A percentile compares a stretch with the other conserved stretches of the same genome.
These are phyloP conservation scores for Thryonomys swinderianus DNA, from an alignment of 2,113 vertebrate species.

Conservation along the genomic window DNA sequence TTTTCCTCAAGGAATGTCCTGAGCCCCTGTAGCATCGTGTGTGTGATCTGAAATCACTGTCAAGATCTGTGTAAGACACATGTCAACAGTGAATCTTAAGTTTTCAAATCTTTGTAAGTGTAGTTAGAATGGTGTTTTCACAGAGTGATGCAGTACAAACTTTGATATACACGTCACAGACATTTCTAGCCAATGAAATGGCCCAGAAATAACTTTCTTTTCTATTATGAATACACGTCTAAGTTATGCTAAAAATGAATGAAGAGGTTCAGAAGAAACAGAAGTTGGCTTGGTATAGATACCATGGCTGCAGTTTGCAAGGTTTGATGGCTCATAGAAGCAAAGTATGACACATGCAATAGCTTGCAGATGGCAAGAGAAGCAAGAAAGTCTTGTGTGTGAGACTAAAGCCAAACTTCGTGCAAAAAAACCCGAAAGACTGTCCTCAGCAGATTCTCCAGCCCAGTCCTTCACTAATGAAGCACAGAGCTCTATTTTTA, in stretches of 20 bases:
- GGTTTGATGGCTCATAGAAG: accelerated
- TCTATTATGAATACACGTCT: background rate
- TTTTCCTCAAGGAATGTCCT: background rate
- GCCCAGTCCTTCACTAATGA: background rate
- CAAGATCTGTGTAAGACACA: background rate
- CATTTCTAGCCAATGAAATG: background rate
- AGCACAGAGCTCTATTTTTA: background rate
- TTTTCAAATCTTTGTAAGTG: background rate
- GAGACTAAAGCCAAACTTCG: accelerated
- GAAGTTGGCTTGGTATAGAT: background rate
- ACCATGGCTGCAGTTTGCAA: background rate
- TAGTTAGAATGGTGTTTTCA: background rate
- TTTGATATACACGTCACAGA: background rate
- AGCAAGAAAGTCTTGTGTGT: background rate
- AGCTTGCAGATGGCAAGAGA: accelerated
- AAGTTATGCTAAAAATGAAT: background rate
- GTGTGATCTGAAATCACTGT: background rate
- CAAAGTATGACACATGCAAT: background rate
- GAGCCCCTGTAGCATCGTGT: background rate
- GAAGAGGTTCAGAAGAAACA: background rate
- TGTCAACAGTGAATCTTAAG: background rate
- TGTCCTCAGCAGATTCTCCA: background rate
- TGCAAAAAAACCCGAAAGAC: background rate
- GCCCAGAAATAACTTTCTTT: background rate
- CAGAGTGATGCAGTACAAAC: background rate